Base-by-base conservation (phyloP, 2,888 invertebrate genomes). In the Tanypteryx hageni region DNA sequence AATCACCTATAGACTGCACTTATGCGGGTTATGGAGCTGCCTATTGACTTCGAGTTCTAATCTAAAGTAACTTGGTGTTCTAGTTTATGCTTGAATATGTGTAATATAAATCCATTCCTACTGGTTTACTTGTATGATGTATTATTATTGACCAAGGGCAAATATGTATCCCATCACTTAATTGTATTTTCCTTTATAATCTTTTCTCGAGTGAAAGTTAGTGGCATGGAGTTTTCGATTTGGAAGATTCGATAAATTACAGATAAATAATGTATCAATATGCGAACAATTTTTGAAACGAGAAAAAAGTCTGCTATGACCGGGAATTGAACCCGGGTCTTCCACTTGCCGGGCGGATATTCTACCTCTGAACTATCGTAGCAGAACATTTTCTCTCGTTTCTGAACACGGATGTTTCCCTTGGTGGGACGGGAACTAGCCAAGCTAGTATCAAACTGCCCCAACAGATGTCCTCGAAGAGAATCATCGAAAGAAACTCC, bases 1-100 rank as follows among this genome's bases (percentile, higher is more conserved):
- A 64, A 31, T 89, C 89, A 61, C 89, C 44, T 44, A 14, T 89
- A 89, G 89, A 64, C 89, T 61, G 89, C 89, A 89, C 89, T 64
- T 64, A 89, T 89, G 89, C 64, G 89, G 89, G 89, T 89, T 64
- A 89, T 89, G 89, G 64, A 89, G 59, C 64, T 89, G 64, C 64
- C 64, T 89, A 89, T 89, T 83, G 27, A 76, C 76, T 76, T 76
- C 27, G 89, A 61, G 89, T 89, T 89, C 61, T 89, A 64, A 89
- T 89, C 64, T 64, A 64, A 64, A 89, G 89, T 89, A 89, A 89
- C 64, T 64, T 89, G 59, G 58, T 86, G 89, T 89, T 44, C 89
- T 89, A 89, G 89, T 89, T 64, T 31, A 64, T 61, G 89, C 89
- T 89, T 89, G 86, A 86, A 86, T n/a, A n/a, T 89, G 89, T 89